phyloP scores from a whole-genome alignment of 1,140 invertebrate species.

The Seison nebaliae region DNA sequence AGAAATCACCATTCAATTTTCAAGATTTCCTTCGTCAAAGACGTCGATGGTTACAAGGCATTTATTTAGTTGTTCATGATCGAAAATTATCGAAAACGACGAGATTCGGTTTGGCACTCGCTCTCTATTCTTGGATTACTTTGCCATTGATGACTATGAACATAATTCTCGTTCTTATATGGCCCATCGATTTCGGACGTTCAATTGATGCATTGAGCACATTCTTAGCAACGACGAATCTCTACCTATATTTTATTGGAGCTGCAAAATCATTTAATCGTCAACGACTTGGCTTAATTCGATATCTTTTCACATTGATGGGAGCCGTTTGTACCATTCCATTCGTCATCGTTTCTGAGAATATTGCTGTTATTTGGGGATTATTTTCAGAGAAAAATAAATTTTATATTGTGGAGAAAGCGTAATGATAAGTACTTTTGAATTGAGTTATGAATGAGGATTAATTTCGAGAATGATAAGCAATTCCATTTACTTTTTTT shows the following conservation, averaged over 20 bases:
- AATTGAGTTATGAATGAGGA: background rate
- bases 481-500: background rate
- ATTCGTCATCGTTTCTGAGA: slow-evolving; percentile 68
- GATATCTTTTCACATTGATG: slow-evolving; percentile 49
- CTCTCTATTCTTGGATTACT: slow-evolving; percentile 79
- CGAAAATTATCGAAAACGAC: slow-evolving; percentile 48
- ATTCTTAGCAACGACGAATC: slow-evolving; percentile 60
- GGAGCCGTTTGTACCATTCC: slow-evolving; percentile 63
- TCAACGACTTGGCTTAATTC: slow-evolving; percentile 48
- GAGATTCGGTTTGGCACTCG: slow-evolving; percentile 55
- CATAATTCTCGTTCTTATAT: slow-evolving; percentile 49
- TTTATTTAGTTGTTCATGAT: slow-evolving; percentile 68
- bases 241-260: slow-evolving; percentile 85
- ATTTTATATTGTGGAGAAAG: slow-evolving; percentile 74
- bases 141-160: slow-evolving; percentile 69
- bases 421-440: background rate
- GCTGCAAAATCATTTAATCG: slow-evolving; percentile 74
- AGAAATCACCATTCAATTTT: slow-evolving; percentile 75
- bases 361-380: slow-evolving; percentile 69
- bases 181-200: slow-evolving; percentile 52
- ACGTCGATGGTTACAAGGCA: slow-evolving; percentile 84
- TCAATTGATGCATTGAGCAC: slow-evolving; percentile 50
- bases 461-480: background rate
- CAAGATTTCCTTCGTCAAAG: slow-evolving; percentile 79
- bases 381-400: slow-evolving; percentile 65